Percentiles rank a stretch among this genome's conserved stretches.
phyloP scores from a whole-genome alignment of 1,140 invertebrate species.

The Achroia grisella region DNA sequence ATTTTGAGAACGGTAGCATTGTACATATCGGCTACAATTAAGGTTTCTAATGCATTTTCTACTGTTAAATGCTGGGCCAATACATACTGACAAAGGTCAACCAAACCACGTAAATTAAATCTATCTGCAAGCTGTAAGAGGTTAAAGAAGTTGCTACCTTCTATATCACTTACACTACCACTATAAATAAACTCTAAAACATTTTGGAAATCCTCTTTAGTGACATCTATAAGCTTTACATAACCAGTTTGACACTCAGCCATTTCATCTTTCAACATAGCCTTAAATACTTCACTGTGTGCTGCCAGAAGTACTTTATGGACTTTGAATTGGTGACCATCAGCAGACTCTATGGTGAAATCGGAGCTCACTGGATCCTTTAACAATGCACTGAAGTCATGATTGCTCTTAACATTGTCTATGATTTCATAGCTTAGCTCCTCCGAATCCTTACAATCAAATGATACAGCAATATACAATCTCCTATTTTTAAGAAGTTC shows the following conservation, averaged over 20 bases:
- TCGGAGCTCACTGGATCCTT: constrained; percentile 47
- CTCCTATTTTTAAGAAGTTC: constrained; percentile 39
- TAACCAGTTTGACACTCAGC: constrained; percentile 51
- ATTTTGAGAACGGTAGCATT: constrained; percentile 42
- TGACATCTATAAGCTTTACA: constrained; percentile 50
- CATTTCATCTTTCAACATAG: constrained; percentile 60
- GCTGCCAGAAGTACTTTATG: constrained; percentile 45
- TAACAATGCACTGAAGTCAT: constrained; percentile 44
- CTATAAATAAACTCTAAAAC: constrained; percentile 57
- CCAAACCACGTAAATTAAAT: constrained; percentile 43
- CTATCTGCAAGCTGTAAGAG: constrained; percentile 50
- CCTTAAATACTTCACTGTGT: constrained; percentile 59
- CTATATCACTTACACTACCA: constrained; percentile 44
- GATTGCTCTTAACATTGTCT: constrained; percentile 22
- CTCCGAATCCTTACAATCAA: constrained; percentile 7
- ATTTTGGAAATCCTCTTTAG: constrained; percentile 38
- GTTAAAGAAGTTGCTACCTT: constrained; percentile 38
- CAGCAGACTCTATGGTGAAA: constrained; percentile 52
- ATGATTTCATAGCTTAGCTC: constrained; percentile 13
- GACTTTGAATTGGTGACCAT: constrained; percentile 48
- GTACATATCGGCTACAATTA: constrained; percentile 47
- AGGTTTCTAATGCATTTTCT: constrained; percentile 49
- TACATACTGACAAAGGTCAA: constrained; percentile 39
- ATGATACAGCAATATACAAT: constrained; percentile 41
- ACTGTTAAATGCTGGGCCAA: constrained; percentile 29